Conservation (phyloP, 2,797 vertebrate species). For the Argentina silus region DNA sequence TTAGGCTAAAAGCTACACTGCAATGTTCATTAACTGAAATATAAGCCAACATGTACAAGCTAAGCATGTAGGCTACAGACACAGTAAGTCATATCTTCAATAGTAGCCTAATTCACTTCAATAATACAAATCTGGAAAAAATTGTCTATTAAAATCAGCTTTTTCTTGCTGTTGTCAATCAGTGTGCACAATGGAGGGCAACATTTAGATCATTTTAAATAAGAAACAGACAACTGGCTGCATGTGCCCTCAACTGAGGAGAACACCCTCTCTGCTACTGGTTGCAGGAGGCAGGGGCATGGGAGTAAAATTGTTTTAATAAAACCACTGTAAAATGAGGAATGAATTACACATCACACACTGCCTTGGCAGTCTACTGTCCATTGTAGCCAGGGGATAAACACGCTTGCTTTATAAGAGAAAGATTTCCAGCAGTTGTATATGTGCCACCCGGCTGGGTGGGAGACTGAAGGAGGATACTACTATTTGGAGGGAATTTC, state of each 20-base stretch:
- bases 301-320: constrained; percentile 60
- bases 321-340: constrained; percentile 69
- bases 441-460: background rate
- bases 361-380: constrained; percentile 52
- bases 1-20: no score
- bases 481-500: background rate
- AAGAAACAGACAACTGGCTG: constrained; percentile 63
- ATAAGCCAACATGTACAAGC: no score
- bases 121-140: no score
- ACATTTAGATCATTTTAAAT: constrained; percentile 57
- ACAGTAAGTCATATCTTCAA: no score
- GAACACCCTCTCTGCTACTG: constrained; percentile 47
- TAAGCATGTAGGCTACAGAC: no score
- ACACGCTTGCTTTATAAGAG: constrained; percentile 59
- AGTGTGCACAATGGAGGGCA: constrained; percentile 29
- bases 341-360: constrained; percentile 66
- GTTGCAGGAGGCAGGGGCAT: constrained; percentile 40
- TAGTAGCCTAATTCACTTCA: no score
- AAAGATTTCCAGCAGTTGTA: constrained; percentile 31
- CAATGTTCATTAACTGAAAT: no score
- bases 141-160: constrained; percentile 43
- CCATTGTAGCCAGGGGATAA: constrained; percentile 62
- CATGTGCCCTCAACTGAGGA: constrained; percentile 38
- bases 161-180: constrained; percentile 44
- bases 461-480: background rate